Evolutionary conservation across 2,888 invertebrate genomes (phyloP).

Genomic region (Rapana venosa): DNA sequence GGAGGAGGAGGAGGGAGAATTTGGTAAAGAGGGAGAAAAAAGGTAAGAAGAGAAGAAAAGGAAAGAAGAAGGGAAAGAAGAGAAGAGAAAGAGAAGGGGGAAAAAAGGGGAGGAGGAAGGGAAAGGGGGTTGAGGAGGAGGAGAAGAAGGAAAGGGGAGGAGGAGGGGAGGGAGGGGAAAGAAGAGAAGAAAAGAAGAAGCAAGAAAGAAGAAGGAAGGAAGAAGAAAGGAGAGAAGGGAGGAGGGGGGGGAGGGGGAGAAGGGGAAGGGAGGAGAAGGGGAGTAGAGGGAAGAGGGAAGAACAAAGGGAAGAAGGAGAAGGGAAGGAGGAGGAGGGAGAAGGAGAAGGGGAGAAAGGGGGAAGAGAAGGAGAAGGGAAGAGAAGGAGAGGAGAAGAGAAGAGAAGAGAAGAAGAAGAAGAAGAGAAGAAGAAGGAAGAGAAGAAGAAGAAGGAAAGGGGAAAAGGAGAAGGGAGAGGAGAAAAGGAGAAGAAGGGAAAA

Average conservation of each 20-base stretch:
- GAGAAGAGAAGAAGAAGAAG: neutral
- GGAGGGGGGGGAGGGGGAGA: neutral
- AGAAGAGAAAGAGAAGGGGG: neutral
- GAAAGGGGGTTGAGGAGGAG: neutral
- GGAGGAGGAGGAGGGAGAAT: neutral
- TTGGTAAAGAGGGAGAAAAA: neutral
- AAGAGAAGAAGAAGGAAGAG: neutral
- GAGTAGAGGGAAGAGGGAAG: neutral
- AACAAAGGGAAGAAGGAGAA: neutral
- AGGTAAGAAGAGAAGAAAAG: neutral
- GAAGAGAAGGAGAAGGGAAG: neutral
- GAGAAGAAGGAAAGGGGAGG: neutral
- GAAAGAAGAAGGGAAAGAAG: neutral
- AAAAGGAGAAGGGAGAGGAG: neutral
- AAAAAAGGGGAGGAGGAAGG: neutral
- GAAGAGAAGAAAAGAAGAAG: neutral
- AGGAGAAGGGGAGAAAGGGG: neutral
- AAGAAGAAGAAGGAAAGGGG: neutral
- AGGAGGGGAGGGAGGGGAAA: neutral
- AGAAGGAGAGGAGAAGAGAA: neutral
- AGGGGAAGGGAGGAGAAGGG: neutral
- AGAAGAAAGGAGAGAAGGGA: too few species aligned
- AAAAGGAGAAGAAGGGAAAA: neutral
- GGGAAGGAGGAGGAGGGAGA: neutral
- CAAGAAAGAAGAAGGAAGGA: neutral